Conservation (phyloP, 2,888 invertebrate species). For the Epirrhoe alternata region DNA sequence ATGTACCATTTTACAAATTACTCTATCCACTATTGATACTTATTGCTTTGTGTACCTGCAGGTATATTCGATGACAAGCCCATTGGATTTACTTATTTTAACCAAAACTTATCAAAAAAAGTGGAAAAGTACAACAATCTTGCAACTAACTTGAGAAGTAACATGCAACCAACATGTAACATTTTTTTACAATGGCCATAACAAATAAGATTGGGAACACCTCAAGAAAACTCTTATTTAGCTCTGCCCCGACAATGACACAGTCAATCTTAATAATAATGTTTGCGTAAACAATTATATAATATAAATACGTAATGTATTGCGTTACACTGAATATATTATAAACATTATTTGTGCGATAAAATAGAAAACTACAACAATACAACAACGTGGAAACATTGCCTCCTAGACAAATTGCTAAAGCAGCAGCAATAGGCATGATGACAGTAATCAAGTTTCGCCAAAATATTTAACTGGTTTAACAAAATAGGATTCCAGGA, state of each 20-base stretch:
- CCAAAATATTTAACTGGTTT: no score
- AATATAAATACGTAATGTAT: conserved; percentile 3
- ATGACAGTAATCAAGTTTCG: no score
- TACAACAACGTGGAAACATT: conserved; percentile 10
- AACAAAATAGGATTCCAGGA: no score
- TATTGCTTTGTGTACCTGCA: conserved; percentile 16
- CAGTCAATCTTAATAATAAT: background rate
- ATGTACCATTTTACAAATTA: conserved; percentile 61
- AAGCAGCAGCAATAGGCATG: background rate
- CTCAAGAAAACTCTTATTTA: conserved; percentile 24
- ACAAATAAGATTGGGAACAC: conserved; percentile 31
- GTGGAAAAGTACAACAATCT: conserved; percentile 27
- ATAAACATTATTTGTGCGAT: conserved; percentile 40
- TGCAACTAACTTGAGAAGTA: conserved; percentile 13
- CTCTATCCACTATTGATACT: conserved; percentile 6
- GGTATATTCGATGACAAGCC: conserved; percentile 31
- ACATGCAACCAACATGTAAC: conserved; percentile 7
- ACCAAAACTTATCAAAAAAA: conserved; percentile 38
- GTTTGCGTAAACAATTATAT: conserved; percentile 6
- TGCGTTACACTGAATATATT: conserved; percentile 7
- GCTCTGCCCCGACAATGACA: background rate
- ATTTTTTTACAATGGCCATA: conserved; percentile 20
- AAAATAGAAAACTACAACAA: conserved; percentile 26
- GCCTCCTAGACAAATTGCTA: background rate
- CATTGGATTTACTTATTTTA: conserved; percentile 43